Evolutionary conservation across 2,888 invertebrate species (phyloP), one percentile per base, ranked within the genome.

Genomic region (Dendrolimus pini): DNA sequence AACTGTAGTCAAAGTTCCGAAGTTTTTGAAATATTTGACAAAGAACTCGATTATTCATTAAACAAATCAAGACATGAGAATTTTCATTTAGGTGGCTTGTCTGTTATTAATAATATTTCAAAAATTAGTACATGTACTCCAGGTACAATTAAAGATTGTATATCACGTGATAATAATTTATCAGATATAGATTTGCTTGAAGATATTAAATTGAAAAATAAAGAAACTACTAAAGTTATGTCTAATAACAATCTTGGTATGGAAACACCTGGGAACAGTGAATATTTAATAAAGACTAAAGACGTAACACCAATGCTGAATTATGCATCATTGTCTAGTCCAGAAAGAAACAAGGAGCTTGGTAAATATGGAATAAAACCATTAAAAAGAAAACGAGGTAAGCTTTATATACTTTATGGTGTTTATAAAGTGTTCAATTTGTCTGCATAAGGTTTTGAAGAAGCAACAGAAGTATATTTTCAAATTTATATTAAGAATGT

Each of bases 291-390:
- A 0, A 93, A 93, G 78, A 92, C 91, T 0, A 75, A 82, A 58
- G 82, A 93, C 69, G 82, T 93, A 1, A 92, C 93, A 3, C 93
- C 93, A 3, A 92, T 93, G 79, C 80, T 89, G 1, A 85, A 94
- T 72, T 95, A 92, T 69, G 83, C 84, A 18, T 70, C 76, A 7
- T 92, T 94, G 91, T 75, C 89, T 47, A 92, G 94, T 30, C 91
- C 93, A 0, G 89, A 91, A 65, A 82, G 93, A 47, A 82, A 91
- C 61, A 83, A 81, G 61, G 92, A 93, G 71, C 76, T 95, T 7
- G 89, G 93, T 62, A 93, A 93, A 73, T 93, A 91, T 82, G 95
- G 95, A 2, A 80, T 95, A 7, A 94, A 94, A 72, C 93, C 93
- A 2, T 83, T 95, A 18, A 94, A 94, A 75, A 86, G 94, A 58